A percentile compares a stretch with the other conserved stretches of the same genome.
These are phyloP conservation scores for Ptychochromis oligacanthus DNA, from an alignment of 2,113 vertebrate species.

Conservation along the genomic window DNA sequence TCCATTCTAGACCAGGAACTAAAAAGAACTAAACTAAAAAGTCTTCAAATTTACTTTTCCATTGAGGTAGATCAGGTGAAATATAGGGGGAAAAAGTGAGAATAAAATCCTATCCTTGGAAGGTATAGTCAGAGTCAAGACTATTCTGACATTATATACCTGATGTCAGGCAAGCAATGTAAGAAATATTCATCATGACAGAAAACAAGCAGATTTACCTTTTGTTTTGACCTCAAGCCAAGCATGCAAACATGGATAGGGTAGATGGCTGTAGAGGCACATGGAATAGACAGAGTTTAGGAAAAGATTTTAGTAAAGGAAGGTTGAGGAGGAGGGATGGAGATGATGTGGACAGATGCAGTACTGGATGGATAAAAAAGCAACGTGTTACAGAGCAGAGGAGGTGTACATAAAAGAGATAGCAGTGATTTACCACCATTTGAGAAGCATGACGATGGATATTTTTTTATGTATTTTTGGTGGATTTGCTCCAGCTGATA, in stretches of 20 bases:
- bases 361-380: constrained; percentile 1
- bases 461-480: constrained; percentile 4
- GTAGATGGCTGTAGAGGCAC: not conserved
- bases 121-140: not conserved
- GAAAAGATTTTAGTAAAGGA: not conserved
- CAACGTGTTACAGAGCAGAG: not conserved
- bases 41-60: not conserved
- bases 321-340: not conserved
- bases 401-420: constrained; percentile 9
- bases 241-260: not conserved
- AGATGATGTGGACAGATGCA: constrained; percentile 5
- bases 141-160: not conserved
- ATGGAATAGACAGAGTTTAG: not conserved
- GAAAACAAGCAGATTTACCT: not conserved
- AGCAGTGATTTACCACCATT: constrained; percentile 5
- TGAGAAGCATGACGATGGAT: constrained; percentile 14
- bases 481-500: constrained; percentile 22
- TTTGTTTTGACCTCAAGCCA: not conserved
- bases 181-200: not conserved
- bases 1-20: not conserved
- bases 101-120: not conserved
- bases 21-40: not conserved
- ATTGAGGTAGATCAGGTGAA: not conserved
- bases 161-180: not conserved
- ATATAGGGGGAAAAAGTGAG: not conserved